Base-by-base conservation (phyloP, 2,888 invertebrate genomes). In the Pachydiplax longipennis region DNA sequence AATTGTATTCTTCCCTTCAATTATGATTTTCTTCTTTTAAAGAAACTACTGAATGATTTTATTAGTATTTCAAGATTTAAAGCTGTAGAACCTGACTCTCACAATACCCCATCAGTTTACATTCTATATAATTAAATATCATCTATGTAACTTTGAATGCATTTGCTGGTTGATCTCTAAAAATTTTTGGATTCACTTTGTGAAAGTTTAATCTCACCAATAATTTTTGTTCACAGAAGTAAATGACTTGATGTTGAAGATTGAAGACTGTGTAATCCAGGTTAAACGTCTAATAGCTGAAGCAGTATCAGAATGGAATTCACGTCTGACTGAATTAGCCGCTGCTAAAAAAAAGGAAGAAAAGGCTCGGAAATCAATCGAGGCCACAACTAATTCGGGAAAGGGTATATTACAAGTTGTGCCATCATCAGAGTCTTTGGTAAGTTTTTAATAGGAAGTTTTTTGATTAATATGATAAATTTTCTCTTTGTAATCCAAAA, bases 261-360 rank as follows among this genome's bases (percentile, higher is more conserved):
- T 96, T 25, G 95, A 95, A 91, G 97, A 97, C 93, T 95, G 95
- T 0, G 94, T 96, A 44, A 95, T 96, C 12, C 95, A 95, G 92
- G 94, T 97, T 31, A 97, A 97, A 93, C 95, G 96, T 80, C 93
- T 95, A 13, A 95, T 97, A 81, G 96, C 96, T 0, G 97, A 97
- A 92, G 95, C 96, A 31, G 96, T 97, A 18, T 95, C 95, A 40
- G 94, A 94, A n/a, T 98, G 97, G 97, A 97, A 96, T 92, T 93
- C 94, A 2, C 94, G 95, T 82, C 93, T 96, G 25, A 81, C 93
- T 94, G 1, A 95, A 95, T 90, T 44, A 93, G 91, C 92, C 1
- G 87, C 61, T 18, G n/a, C 61, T 18, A 93, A 93, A 91, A 94
- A 93, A 65, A 10, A 95, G 94, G 94, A 95, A 92, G 94, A 94